Conservation (phyloP, 2,113 vertebrate species). For the Bambusicola thoracicus region DNA sequence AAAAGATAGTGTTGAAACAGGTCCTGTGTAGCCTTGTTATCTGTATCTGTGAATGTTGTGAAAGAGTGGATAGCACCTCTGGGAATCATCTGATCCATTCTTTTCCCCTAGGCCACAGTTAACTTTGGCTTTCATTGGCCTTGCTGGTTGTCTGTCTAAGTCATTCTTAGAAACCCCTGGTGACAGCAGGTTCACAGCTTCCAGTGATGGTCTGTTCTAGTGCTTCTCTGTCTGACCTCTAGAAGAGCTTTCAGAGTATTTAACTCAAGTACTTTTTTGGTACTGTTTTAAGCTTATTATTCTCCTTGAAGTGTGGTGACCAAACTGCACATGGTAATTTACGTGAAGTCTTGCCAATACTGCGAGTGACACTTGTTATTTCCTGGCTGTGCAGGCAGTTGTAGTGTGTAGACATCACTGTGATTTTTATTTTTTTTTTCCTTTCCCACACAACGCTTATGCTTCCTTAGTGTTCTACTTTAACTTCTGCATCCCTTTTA, state of each 20-base stretch:
- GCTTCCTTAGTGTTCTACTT: not conserved
- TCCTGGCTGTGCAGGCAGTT: not conserved
- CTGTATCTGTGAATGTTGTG: not conserved
- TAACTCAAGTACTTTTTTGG: not conserved
- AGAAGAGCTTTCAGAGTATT: not conserved
- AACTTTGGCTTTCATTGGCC: not conserved
- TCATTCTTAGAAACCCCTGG: not conserved
- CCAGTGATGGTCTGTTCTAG: not conserved
- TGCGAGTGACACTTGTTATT: not conserved
- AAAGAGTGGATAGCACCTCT: accelerated
- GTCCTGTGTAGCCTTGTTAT: not conserved
- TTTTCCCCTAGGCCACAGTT: not conserved
- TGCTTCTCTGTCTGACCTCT: not conserved
- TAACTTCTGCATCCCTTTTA: not conserved
- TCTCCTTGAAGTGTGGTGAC: not conserved
- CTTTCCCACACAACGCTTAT: not conserved
- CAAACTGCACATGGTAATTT: not conserved
- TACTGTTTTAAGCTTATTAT: not conserved
- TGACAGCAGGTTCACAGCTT: not conserved
- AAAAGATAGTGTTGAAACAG: not conserved
- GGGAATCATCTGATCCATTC: accelerated
- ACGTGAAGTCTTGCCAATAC: not conserved
- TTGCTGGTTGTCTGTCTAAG: not conserved
- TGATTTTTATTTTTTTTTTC: not conserved
- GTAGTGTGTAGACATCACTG: not conserved